Evolutionary conservation across 2,888 invertebrate species (phyloP), one percentile per base, ranked within the genome.

Genomic region (Theretra japonica): DNA sequence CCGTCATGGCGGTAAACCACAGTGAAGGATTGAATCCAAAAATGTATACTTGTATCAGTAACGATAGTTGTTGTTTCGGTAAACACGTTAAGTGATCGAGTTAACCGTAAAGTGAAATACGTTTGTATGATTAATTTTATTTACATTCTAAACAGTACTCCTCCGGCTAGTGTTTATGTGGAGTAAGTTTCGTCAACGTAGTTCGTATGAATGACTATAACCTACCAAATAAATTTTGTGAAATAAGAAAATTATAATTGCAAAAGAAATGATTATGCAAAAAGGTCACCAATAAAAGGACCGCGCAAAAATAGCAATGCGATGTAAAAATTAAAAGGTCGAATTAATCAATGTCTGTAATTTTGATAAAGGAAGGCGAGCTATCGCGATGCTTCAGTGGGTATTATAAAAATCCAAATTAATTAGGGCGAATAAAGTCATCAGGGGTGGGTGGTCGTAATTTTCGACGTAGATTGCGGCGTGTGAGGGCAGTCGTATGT

Each of bases 401-500:
- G 78, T 79, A 86, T 85, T 80, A 80, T 81, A 86, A 85, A 85
- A 83, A 83, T 77, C 80, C 77, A 82, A 87, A 88, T 87, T 86
- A 88, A 88, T 87, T 87, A 88, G 82, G 82, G 72, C 74, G 80
- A 83, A 87, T 86, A 83, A 84, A 87, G 85, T 86, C 85, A 82
- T 86, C 84, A 86, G 84, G 82, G 80, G 82, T 79, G 79, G 81
- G 80, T 76, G 78, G 79, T 81, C 83, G 87, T 84, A 83, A 88
- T 85, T 88, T 88, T 87, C 82, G 79, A 82, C 77, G 79, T 87
- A 86, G 85, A 87, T 86, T 87, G 85, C 84, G 84, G 83, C 79
- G 84, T 82, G 84, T 83, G 83, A 86, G 86, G 84, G 83, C 84
- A 86, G 84, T 84, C 86, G 87, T 86, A 86, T 88, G 92, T 90